Conservation (phyloP, 2,888 invertebrate species). For the Chalcosyrphus nemorum region DNA sequence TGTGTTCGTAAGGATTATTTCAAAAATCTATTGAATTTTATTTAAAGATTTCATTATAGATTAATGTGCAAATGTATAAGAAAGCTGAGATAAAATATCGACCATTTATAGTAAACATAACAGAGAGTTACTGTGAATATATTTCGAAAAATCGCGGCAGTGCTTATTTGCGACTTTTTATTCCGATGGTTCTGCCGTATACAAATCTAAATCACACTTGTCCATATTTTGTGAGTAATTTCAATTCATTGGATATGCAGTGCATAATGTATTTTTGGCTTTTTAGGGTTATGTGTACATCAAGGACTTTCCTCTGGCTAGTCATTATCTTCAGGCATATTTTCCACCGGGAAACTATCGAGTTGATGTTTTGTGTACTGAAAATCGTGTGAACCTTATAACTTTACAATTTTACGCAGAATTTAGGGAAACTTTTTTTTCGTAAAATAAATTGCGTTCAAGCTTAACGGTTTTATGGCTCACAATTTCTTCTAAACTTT, state of each 20-base stretch:
- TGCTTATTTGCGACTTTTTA: not conserved
- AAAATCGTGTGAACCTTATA: no score
- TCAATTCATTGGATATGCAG: no score
- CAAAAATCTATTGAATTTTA: not conserved
- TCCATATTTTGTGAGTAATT: slow-evolving; percentile 26
- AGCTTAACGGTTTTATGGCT: no score
- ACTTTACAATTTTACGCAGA: no score
- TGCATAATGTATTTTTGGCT: no score
- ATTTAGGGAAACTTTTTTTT: no score
- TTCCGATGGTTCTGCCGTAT: not conserved
- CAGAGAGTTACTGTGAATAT: slow-evolving; percentile 12
- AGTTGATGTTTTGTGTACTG: not conserved
- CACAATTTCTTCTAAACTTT: no score
- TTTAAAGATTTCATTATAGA: not conserved
- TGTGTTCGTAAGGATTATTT: not conserved
- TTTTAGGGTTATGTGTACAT: not conserved
- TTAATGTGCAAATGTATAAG: not conserved
- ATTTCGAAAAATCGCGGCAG: slow-evolving; percentile 15
- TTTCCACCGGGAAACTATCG: not conserved
- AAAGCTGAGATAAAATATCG: not conserved
- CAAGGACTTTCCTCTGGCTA: not conserved
- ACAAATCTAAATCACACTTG: slow-evolving; percentile 37
- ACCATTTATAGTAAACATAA: slow-evolving; percentile 23
- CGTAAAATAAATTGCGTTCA: no score
- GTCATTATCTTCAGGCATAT: not conserved